These are phyloP conservation scores for Anoura caudifer DNA, from an alignment of 2,113 vertebrate genomes.

Conservation along the genomic window DNA sequence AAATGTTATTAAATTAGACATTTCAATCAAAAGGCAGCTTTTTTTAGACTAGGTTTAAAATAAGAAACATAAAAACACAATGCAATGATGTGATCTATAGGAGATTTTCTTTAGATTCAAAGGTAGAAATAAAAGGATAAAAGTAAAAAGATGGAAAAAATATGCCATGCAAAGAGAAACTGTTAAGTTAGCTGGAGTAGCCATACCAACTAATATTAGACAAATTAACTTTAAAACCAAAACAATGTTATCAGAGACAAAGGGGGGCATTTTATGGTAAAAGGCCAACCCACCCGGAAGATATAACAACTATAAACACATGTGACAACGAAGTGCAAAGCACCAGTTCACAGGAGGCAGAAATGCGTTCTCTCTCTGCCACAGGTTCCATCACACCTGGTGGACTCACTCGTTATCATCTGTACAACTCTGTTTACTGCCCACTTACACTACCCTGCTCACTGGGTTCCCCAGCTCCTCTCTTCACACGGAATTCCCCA, in stretches of 20 bases:
- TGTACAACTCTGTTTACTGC: not conserved
- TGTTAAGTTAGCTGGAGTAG: not conserved
- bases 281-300: not conserved
- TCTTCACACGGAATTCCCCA: not conserved
- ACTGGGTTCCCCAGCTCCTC: not conserved
- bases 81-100: not conserved
- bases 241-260: not conserved
- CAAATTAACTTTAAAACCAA: not conserved
- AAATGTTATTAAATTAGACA: not conserved
- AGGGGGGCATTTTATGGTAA: not conserved
- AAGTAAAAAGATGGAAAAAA: not conserved
- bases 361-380: not conserved
- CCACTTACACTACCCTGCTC: not conserved
- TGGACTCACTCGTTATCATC: not conserved
- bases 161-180: not conserved
- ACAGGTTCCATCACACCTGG: not conserved
- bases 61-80: not conserved
- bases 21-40: not conserved
- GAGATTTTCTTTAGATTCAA: not conserved
- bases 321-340: not conserved
- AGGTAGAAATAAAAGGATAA: not conserved
- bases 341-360: not conserved
- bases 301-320: not conserved
- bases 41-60: not conserved
- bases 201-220: too few species aligned